A percentile compares a stretch with the other conserved stretches of the same genome.
phyloP scores from a whole-genome alignment of 2,797 vertebrate genomes.

The Danio choprae region DNA sequence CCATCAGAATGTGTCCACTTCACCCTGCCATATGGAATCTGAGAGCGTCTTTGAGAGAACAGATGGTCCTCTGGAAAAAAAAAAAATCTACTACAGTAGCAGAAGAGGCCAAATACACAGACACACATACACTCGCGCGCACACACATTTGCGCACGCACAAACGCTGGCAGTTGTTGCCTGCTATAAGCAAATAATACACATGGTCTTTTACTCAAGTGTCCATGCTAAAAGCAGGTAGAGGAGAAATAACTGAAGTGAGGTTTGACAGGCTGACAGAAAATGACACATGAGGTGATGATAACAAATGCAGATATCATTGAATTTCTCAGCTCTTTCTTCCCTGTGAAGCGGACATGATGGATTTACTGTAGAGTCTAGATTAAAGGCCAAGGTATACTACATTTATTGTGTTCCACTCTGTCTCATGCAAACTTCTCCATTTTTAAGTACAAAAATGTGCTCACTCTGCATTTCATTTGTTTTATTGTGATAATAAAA shows the following conservation, averaged over 20 bases:
- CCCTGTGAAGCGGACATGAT: neutral
- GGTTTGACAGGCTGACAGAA: neutral
- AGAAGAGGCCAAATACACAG: neutral
- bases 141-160: neutral
- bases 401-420: neutral
- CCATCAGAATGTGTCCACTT: slow-evolving; percentile 19
- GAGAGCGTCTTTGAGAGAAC: slow-evolving; percentile 22
- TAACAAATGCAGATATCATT: slow-evolving; percentile 8
- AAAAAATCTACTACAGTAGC: slow-evolving; percentile 1
- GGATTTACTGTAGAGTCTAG: neutral
- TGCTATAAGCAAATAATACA: slow-evolving; percentile 13
- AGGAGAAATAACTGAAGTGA: neutral
- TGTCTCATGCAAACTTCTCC: neutral
- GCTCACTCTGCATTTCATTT: neutral
- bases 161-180: neutral
- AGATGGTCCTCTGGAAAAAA: slow-evolving; percentile 7
- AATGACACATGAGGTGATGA: neutral
- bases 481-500: too few species aligned
- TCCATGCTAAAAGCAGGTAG: slow-evolving; percentile 2
- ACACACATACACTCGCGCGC: neutral
- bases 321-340: neutral
- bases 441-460: neutral
- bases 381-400: neutral
- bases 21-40: slow-evolving; percentile 7
- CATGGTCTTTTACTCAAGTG: slow-evolving; percentile 28